Evolutionary conservation across 2,888 invertebrate genomes (phyloP).

Genomic region (Theristus sp.): DNA sequence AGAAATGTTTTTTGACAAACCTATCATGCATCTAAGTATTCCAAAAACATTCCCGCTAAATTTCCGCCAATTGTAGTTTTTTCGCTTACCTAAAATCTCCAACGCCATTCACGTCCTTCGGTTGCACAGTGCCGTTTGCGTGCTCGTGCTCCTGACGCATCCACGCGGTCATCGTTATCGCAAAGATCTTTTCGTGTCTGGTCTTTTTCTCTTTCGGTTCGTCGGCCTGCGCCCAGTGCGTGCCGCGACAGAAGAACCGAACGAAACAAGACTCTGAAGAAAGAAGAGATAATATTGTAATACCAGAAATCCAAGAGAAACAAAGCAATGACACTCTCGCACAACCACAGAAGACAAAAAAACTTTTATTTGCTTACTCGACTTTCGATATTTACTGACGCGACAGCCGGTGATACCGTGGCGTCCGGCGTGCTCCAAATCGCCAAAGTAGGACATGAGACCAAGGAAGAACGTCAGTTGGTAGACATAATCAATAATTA

Average conservation of each 20-base stretch:
- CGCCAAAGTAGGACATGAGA: constrained; percentile 71
- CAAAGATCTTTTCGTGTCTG: not conserved
- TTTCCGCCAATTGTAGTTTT: no score
- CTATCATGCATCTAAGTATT: no score
- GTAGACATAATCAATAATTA: constrained; percentile 40
- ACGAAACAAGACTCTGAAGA: not conserved
- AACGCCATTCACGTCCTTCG: not conserved
- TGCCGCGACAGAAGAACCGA: not conserved
- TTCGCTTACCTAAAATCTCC: no score
- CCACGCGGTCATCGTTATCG: not conserved
- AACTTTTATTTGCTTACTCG: no score
- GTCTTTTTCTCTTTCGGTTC: not conserved
- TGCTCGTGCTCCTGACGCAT: not conserved
- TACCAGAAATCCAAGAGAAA: no score
- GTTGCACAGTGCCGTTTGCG: not conserved
- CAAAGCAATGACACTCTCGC: no score
- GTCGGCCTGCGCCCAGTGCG: not conserved
- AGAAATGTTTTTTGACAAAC: no score
- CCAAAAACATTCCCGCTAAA: no score
- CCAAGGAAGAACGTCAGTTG: constrained; percentile 79
- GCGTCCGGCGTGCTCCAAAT: constrained; percentile 45
- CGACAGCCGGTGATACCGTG: not conserved
- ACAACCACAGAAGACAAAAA: no score
- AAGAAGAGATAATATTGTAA: no score
- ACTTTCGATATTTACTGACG: not conserved